Conservation (phyloP, 2,888 invertebrate genomes). For the Sialis lutaria region DNA sequence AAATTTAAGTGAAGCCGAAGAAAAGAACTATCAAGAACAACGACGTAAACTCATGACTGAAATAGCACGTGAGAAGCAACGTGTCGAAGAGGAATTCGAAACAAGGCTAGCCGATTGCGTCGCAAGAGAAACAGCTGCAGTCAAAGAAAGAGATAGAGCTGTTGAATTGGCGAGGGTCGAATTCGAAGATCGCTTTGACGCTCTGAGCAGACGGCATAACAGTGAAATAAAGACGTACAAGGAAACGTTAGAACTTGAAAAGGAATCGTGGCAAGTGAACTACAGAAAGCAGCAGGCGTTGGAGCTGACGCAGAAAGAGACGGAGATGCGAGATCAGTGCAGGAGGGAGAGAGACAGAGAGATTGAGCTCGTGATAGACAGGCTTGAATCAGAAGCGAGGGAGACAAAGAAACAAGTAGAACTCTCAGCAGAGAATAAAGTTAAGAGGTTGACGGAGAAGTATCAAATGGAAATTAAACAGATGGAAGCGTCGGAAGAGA, state of each 20-base stretch:
- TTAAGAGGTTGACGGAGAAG: constrained; percentile 56
- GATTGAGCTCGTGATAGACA: constrained; percentile 55
- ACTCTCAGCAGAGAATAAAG: constrained; percentile 34
- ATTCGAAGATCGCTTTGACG: constrained; percentile 31
- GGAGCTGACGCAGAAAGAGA: constrained; percentile 45
- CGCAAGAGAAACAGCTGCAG: constrained; percentile 23
- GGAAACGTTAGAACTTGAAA: constrained; percentile 39
- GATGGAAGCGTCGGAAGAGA: constrained; percentile 45
- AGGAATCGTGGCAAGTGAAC: constrained; percentile 43
- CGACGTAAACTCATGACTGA: constrained; percentile 31
- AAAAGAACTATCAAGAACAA: constrained; percentile 34
- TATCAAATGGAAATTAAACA: constrained; percentile 54
- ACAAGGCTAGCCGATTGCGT: constrained; percentile 27
- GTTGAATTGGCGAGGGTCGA: constrained; percentile 30
- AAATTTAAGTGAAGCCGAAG: constrained; percentile 34
- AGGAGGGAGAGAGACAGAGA: constrained; percentile 60
- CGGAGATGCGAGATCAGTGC: constrained; percentile 47
- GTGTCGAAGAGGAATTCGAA: constrained; percentile 24
- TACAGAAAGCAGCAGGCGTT: constrained; percentile 41
- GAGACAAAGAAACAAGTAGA: constrained; percentile 39
- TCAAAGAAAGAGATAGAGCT: constrained; percentile 27
- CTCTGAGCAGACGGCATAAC: constrained; percentile 27
- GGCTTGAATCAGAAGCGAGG: constrained; percentile 47
- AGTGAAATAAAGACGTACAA: constrained; percentile 35
- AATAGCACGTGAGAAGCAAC: constrained; percentile 25